Evolutionary conservation across 2,888 invertebrate genomes (phyloP).

Genomic region (Pachymerium ferrugineum): DNA sequence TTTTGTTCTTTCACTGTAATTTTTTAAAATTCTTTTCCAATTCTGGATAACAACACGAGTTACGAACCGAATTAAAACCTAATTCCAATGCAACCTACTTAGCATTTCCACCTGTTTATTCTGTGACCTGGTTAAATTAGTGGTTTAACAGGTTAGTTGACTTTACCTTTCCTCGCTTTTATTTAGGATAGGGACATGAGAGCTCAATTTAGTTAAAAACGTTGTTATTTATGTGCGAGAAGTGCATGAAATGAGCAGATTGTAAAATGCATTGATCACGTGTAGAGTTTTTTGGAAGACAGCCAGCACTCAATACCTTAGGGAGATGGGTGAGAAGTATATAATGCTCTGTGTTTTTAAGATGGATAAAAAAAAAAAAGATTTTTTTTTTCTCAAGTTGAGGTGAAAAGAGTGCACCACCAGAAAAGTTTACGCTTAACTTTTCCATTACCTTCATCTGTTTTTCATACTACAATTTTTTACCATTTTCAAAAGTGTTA

Average conservation of each 20-base stretch:
- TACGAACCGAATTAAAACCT: neutral
- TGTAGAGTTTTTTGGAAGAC: neutral
- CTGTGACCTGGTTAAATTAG: neutral
- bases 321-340: conserved; percentile 11
- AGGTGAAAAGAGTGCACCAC: neutral
- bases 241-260: conserved; percentile 21
- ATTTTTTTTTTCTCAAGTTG: neutral
- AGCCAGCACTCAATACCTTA: neutral
- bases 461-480: neutral
- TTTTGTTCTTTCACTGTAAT: too few relatives aligned
- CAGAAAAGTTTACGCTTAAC: neutral
- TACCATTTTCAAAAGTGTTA: neutral
- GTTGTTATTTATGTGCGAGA: conserved; percentile 12
- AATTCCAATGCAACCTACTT: neutral
- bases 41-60: neutral
- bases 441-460: conserved; percentile 9
- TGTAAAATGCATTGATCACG: conserved; percentile 10
- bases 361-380: too few relatives aligned
- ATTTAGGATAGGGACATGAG: neutral
- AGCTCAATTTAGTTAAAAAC: neutral
- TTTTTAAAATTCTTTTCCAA: neutral
- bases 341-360: conserved; percentile 7
- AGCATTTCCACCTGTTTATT: neutral
- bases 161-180: neutral
- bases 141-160: neutral